phyloP scores from a whole-genome alignment of 2,113 vertebrate species.

The Archocentrus centrarchus region DNA sequence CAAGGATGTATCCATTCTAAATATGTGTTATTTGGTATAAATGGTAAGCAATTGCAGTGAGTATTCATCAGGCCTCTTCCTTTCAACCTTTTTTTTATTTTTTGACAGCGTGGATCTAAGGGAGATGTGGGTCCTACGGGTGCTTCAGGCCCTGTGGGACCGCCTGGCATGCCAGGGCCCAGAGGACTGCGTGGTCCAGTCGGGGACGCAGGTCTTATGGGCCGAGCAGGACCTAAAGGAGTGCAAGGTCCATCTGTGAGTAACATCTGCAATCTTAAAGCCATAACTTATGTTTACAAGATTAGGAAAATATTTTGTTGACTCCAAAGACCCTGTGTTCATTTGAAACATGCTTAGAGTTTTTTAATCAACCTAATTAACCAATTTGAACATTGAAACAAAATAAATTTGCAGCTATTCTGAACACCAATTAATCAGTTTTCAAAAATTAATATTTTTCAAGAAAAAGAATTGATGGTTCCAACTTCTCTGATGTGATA shows the following conservation, averaged over 20 bases:
- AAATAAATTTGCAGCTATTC: not conserved
- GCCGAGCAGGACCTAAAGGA: slow-evolving; percentile 78
- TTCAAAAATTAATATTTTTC: too few species aligned
- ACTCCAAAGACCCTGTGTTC: too few species aligned
- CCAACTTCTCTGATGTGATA: not conserved
- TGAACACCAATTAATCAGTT: not conserved
- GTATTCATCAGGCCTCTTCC: not conserved
- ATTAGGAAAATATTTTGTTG: not conserved
- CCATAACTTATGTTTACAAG: not conserved
- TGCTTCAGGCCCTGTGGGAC: slow-evolving; percentile 68
- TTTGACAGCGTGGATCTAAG: slow-evolving; percentile 74
- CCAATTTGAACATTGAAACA: not conserved
- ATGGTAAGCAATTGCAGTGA: not conserved
- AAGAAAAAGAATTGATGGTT: too few species aligned
- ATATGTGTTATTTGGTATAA: accelerated
- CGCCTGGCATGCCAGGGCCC: slow-evolving; percentile 79
- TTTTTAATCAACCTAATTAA: not conserved
- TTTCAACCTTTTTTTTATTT: not conserved
- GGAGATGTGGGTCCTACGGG: slow-evolving; percentile 72
- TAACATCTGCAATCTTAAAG: not conserved
- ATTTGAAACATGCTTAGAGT: not conserved
- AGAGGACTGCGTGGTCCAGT: slow-evolving; percentile 74
- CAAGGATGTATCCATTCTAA: not conserved
- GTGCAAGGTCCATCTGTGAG: slow-evolving; percentile 77
- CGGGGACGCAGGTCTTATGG: slow-evolving; percentile 78